Conservation (phyloP, 2,797 vertebrate genomes). For the Heliangelus exortis region DNA sequence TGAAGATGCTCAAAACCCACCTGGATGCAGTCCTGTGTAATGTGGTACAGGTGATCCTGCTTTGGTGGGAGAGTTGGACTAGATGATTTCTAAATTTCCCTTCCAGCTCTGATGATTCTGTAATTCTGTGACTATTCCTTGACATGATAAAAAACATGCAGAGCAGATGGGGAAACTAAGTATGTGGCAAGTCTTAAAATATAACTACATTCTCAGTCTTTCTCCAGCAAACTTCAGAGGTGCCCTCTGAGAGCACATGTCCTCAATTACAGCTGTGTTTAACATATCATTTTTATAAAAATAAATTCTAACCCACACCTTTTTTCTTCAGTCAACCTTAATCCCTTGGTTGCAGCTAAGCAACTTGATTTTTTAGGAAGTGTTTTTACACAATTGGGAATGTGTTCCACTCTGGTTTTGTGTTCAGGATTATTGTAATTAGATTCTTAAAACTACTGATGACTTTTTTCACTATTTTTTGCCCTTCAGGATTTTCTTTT, state of each 20-base stretch:
- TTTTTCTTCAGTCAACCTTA: neutral
- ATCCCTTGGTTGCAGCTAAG: neutral
- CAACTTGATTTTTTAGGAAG: neutral
- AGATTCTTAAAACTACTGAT: neutral
- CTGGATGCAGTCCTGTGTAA: too few relatives aligned
- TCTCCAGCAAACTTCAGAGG: neutral
- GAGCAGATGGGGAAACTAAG: neutral
- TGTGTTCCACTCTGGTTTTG: neutral
- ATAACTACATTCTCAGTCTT: neutral
- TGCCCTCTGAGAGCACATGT: neutral
- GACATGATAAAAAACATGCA: neutral
- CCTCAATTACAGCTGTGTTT: neutral
- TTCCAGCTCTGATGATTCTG: neutral
- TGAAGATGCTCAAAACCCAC: too few relatives aligned
- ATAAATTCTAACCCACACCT: neutral
- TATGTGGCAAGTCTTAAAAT: neutral
- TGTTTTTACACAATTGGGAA: neutral
- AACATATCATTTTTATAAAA: neutral
- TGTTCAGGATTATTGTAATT: neutral
- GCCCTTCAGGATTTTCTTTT: neutral
- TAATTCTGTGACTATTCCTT: neutral
- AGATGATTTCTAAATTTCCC: rapidly evolving
- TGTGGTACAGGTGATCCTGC: too few relatives aligned
- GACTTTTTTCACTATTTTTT: neutral
- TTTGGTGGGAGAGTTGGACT: neutral